Conservation (phyloP, 2,888 invertebrate genomes). For the Tetramorium bicarinatum region DNA sequence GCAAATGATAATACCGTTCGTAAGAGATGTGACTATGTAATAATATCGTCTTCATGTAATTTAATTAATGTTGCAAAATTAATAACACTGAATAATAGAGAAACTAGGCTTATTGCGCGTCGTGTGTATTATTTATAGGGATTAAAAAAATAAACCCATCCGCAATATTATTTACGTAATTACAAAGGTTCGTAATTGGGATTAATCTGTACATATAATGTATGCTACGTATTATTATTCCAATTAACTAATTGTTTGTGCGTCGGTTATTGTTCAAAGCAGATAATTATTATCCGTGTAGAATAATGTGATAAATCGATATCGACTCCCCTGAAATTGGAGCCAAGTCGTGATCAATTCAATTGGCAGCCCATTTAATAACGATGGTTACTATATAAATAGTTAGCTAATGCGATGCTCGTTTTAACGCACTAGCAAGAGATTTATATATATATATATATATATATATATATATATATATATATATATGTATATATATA, state of each 20-base stretch:
- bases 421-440: not conserved
- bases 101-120: not conserved
- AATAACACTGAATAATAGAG: not conserved
- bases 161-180: constrained; percentile 1
- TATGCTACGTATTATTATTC: constrained; percentile 29
- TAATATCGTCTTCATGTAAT: not conserved
- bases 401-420: not conserved
- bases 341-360: constrained; percentile 18
- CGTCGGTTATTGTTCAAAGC: constrained; percentile 37
- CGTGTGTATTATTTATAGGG: not conserved
- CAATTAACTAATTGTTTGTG: constrained; percentile 44
- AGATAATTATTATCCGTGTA: constrained; percentile 29
- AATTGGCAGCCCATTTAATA: constrained; percentile 8
- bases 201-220: constrained; percentile 22
- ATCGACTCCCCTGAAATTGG: not conserved
- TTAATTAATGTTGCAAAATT: constrained; percentile 20
- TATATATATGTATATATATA: not conserved
- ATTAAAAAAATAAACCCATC: not conserved
- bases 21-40: not conserved
- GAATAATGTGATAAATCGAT: constrained; percentile 20
- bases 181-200: constrained; percentile 31
- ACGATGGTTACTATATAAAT: constrained; percentile 4
- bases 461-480: no score
- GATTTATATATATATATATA: not conserved
- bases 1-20: not conserved